phyloP scores from a whole-genome alignment of 2,888 invertebrate genomes.

The Scrobipalpa costella region DNA sequence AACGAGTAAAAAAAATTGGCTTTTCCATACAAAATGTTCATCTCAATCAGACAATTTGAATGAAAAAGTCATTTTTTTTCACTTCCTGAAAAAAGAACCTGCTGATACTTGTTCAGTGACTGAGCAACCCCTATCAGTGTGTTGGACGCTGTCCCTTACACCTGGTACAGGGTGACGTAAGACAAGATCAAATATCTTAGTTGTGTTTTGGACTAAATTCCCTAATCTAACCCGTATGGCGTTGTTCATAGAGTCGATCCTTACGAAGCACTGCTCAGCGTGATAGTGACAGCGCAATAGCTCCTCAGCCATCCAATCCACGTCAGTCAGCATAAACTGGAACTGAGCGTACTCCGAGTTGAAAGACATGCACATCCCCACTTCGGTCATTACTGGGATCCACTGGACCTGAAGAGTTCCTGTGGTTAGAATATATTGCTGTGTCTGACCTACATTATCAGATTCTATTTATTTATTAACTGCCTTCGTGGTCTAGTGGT shows the following conservation, averaged over 20 bases:
- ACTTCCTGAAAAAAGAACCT: no score
- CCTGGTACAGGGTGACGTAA: not conserved
- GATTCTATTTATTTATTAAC: no score
- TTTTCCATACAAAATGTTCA: no score
- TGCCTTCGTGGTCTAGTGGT: no score
- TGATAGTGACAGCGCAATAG: slow-evolving; percentile 75
- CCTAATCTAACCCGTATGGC: slow-evolving; percentile 60
- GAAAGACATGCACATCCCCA: slow-evolving; percentile 70
- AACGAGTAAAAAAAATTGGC: no score
- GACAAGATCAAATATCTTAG: not conserved
- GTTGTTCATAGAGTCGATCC: slow-evolving; percentile 66
- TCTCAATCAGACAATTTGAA: no score
- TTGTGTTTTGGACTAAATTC: no score
- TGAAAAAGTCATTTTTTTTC: no score
- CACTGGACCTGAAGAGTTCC: slow-evolving; percentile 55
- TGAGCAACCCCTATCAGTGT: no score
- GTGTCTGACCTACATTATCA: no score
- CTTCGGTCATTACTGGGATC: slow-evolving; percentile 74
- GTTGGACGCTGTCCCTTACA: not conserved
- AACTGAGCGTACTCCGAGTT: slow-evolving; percentile 69
- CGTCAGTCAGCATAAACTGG: slow-evolving; percentile 54
- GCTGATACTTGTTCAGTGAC: no score
- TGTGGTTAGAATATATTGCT: not conserved
- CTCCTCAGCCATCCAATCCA: slow-evolving; percentile 45
- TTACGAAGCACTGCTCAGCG: slow-evolving; percentile 72